Evolutionary conservation across 2,113 vertebrate species (phyloP).

Genomic region (Macrotus californicus): DNA sequence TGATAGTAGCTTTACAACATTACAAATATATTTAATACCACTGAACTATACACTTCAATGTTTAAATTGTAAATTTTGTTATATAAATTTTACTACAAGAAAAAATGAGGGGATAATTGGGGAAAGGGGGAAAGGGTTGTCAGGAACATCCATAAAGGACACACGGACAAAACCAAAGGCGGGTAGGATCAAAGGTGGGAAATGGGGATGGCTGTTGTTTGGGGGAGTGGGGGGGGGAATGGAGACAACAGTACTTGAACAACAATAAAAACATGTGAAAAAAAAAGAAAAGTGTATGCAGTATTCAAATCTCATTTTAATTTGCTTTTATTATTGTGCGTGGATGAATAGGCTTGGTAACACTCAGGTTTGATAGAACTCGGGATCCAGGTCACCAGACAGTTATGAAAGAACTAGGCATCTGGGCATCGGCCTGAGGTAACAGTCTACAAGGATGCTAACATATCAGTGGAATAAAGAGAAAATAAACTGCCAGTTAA

Average conservation of each 20-base stretch:
- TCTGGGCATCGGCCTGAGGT: not conserved
- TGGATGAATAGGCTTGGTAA: not conserved
- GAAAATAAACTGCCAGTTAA: not conserved
- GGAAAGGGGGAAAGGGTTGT: too few relatives aligned
- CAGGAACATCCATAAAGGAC: too few relatives aligned
- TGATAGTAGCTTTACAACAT: not conserved
- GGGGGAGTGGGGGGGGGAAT: too few relatives aligned
- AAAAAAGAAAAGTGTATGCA: not conserved
- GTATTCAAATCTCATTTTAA: not conserved
- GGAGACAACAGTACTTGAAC: too few relatives aligned
- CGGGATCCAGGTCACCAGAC: not conserved
- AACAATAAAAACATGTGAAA: too few relatives aligned
- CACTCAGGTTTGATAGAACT: accelerated
- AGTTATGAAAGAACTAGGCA: not conserved
- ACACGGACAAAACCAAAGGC: too few relatives aligned
- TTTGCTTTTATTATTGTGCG: not conserved
- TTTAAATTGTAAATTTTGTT: not conserved
- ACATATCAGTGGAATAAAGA: not conserved
- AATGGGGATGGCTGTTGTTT: too few relatives aligned
- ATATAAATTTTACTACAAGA: not conserved
- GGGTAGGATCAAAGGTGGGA: too few relatives aligned
- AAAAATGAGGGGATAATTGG: not conserved
- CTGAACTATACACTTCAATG: not conserved
- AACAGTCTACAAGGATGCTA: not conserved
- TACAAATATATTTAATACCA: not conserved